Base-by-base conservation (phyloP, 2,113 vertebrate species). In the Ceyx melanurus region DNA sequence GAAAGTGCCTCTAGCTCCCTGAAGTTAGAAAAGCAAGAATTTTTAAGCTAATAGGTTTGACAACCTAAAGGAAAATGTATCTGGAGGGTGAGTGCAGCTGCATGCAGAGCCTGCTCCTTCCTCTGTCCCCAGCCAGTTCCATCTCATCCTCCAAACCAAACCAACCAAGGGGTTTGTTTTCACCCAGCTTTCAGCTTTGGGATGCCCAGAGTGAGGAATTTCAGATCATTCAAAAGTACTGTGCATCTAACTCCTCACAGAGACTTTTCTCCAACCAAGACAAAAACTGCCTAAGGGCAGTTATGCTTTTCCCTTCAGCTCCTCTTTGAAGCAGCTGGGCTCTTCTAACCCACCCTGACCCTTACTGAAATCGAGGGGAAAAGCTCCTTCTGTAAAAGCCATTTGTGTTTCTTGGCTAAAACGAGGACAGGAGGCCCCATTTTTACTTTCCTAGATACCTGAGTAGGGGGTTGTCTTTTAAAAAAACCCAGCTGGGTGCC, bases 351-450 rank as follows among this genome's bases (percentile, higher is more conserved):
- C 16, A 4, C 11, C 21, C 11, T 66, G 57, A 23, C 28, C 31
- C 45, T 7, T 78, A 28, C 84, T 53, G 62, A 74, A 70, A 60
- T 5, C 15, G 15, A 56, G 14, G 7, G 56, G 3, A 46, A 29
- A 43, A 80, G 28, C 6, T 33, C 17, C 15, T 70, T 61, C 19
- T 11, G 7, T 23, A 67, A 67, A 71, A 58, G 42, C 15, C 16
- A 5, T 19, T 28, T 43, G 21, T 53, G 9, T 13, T 71, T 75
- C 25, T 29, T 62, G 31, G 26, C 8, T 8, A 43, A 77, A 79
- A 48, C 1, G 3, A 0, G 4, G 5, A 1, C 28, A 29, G 51
- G 31, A 58, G 29, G 13, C 11, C 35, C 17, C 6, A 1, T 9
- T 37, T 66, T 80, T 31, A 43, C 20, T 58, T 43, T 35, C 20